These are phyloP conservation scores for Cebus imitator DNA, from an alignment of 2,113 vertebrate genomes.

Conservation along the genomic window DNA sequence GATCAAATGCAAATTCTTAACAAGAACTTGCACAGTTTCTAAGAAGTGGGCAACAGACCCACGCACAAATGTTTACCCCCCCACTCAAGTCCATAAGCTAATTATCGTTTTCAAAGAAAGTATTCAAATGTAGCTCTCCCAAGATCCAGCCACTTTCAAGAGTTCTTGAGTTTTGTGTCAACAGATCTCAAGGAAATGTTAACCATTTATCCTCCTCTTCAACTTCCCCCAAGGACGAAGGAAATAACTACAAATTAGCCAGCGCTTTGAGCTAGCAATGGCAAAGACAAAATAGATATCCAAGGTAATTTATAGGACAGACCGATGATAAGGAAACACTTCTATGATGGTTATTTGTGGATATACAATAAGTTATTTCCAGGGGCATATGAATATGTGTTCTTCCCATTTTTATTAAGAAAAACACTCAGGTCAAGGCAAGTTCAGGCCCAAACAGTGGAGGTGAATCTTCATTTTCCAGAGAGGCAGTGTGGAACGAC, in stretches of 20 bases:
- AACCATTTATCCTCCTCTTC: background rate
- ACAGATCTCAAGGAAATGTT: background rate
- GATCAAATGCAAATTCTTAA: background rate
- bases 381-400: background rate
- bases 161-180: background rate
- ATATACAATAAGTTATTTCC: background rate
- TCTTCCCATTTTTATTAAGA: conserved; percentile 1
- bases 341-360: background rate
- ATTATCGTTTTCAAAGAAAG: background rate
- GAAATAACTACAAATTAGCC: background rate
- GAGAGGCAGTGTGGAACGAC: background rate
- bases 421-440: background rate
- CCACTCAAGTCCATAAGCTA: background rate
- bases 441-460: background rate
- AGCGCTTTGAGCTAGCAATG: background rate
- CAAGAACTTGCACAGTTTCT: background rate
- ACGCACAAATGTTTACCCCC: background rate
- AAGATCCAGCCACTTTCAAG: background rate
- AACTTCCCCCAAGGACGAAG: conserved; percentile 2
- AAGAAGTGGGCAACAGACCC: background rate
- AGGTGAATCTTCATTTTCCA: background rate
- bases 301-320: background rate
- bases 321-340: background rate
- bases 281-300: background rate
- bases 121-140: background rate